phyloP scores from a whole-genome alignment of 2,888 invertebrate species.

The Hirtodrosophila confusa region DNA sequence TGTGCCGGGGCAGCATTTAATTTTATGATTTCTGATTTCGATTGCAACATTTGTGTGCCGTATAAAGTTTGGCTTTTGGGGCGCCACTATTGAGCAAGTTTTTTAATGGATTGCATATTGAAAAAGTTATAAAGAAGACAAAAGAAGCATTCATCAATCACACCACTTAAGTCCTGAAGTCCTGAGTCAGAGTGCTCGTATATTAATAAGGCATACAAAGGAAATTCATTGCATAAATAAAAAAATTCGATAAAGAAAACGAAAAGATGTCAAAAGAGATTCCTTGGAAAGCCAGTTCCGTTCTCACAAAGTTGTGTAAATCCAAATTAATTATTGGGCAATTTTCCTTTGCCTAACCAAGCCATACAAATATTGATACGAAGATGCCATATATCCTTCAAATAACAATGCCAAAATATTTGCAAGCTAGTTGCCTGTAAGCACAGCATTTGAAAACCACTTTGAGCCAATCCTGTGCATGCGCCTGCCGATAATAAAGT shows the following conservation, averaged over 20 bases:
- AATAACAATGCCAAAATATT: constrained; percentile 13
- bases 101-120: constrained; percentile 40
- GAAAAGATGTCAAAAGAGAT: too few relatives aligned
- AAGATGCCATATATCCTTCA: constrained; percentile 6
- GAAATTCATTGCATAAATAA: too few relatives aligned
- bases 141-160: constrained; percentile 1
- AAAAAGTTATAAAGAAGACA: constrained; percentile 32
- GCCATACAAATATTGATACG: constrained; percentile 26
- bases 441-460: constrained; percentile 18
- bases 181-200: too few relatives aligned
- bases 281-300: too few relatives aligned
- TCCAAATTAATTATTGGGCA: not conserved
- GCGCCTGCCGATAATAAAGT: constrained; percentile 22
- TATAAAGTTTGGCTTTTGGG: constrained; percentile 37
- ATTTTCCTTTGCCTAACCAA: not conserved
- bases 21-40: constrained; percentile 68
- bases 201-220: constrained; percentile 8
- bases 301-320: too few relatives aligned
- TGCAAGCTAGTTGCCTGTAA: constrained; percentile 4
- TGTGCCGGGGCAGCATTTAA: constrained; percentile 50
- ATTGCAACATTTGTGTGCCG: constrained; percentile 59
- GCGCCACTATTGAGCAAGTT: constrained; percentile 35
- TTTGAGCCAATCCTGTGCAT: constrained; percentile 18
- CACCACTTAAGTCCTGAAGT: too few relatives aligned
- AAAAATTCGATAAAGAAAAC: too few relatives aligned